Base-by-base conservation (phyloP, 2,888 invertebrate genomes). In the Megastigmus dorsalis region DNA sequence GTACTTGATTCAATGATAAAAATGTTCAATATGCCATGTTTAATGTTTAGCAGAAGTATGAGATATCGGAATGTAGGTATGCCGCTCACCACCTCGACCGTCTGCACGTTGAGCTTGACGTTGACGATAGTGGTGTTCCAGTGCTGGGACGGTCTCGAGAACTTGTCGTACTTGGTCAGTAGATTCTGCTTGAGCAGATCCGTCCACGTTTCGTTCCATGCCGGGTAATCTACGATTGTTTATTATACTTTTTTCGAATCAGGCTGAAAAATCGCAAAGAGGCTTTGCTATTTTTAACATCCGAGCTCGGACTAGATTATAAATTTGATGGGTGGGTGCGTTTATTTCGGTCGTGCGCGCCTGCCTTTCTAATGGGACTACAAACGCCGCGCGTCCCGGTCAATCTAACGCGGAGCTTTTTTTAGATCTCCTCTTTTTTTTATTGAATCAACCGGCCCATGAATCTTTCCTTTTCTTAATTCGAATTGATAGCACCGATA, bases 51-150 rank as follows among this genome's bases (percentile, higher is more conserved):
- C n/a, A n/a, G n/a, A n/a, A n/a, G n/a, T n/a, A n/a, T n/a, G n/a
- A n/a, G n/a, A n/a, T n/a, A n/a, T n/a, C n/a, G n/a, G n/a, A n/a
- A n/a, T n/a, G n/a, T n/a, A n/a, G n/a, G n/a, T n/a, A n/a, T 20
- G 4, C 1, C 3, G 52, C 78, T 78, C 60, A 78, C 81, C 80
- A 95, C 85, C 79, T 92, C 91, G 36, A 94, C 89, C 83, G 94
- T 94, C 63, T 90, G 88, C 68, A 93, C 87, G 73, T 90, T 90
- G 33, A 95, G 84, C 30, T 90, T 89, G 52, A 93, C 87, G 28
- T 80, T 80, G 15, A 93, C 91, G 9, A 79, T 80, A 0, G 91
- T 90, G 4, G 87, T 84, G 77, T 90, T 89, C 79, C 86, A 89
- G 80, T 90, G 90, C 78, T 90, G 90, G 0, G 90, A 84, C 0